These are phyloP conservation scores for Thryonomys swinderianus DNA, from an alignment of 2,113 vertebrate genomes.

Conservation along the genomic window DNA sequence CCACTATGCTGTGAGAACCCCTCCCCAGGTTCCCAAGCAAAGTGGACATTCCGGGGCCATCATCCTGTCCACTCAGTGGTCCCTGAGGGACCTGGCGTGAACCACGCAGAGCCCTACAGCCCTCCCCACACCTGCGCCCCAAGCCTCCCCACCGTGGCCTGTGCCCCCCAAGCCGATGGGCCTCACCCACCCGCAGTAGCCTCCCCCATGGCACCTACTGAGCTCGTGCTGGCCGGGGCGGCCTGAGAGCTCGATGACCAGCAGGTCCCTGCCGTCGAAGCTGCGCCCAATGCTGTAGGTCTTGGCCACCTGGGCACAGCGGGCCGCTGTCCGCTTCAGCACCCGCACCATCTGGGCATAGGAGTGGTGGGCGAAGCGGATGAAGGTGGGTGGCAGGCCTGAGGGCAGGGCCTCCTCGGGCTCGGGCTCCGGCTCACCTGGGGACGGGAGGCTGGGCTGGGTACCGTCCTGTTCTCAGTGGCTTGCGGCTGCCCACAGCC, in stretches of 20 bases:
- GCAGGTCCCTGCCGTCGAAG: slow-evolving; percentile 93
- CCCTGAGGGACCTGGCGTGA: fast-evolving
- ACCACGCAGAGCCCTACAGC: background rate
- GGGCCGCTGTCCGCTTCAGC: slow-evolving; percentile 92
- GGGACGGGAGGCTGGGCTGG: background rate
- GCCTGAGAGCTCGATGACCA: slow-evolving; percentile 95
- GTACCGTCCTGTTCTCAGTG: fast-evolving
- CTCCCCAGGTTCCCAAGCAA: background rate
- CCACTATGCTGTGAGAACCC: background rate
- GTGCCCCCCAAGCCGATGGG: background rate
- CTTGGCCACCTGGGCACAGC: slow-evolving; percentile 92
- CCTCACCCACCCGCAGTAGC: fast-evolving
- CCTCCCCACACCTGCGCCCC: fast-evolving
- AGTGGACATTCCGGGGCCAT: background rate
- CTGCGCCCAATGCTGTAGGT: slow-evolving; percentile 97
- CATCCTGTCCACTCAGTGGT: background rate
- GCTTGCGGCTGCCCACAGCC: fast-evolving
- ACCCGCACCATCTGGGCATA: slow-evolving; percentile 93
- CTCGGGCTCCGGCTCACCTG: slow-evolving; percentile 89
- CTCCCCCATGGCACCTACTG: slow-evolving; percentile 75
- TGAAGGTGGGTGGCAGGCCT: slow-evolving; percentile 87
- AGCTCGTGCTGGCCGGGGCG: slow-evolving; percentile 96
- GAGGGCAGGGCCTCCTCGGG: slow-evolving; percentile 82
- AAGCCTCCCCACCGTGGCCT: fast-evolving
- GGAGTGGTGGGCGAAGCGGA: slow-evolving; percentile 93